These are phyloP conservation scores for Barbus barbus DNA, from an alignment of 2,113 vertebrate species.

Conservation along the genomic window DNA sequence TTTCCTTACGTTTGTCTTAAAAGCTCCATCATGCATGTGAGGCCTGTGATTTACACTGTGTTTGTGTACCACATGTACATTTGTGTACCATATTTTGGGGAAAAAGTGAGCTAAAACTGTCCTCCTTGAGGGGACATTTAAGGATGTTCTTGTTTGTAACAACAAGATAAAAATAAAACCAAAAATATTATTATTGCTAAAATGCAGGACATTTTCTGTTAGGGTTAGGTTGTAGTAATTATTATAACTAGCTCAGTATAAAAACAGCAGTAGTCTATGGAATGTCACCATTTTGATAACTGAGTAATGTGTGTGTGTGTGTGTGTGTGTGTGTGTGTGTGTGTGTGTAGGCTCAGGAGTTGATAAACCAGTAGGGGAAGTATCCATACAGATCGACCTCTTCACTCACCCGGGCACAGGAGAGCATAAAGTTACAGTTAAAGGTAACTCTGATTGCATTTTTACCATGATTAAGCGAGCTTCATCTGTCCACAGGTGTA, in stretches of 20 bases:
- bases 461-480: not conserved
- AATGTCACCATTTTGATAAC: too few species aligned
- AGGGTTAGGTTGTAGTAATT: not conserved
- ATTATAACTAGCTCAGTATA: too few species aligned
- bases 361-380: slow-evolving; percentile 92
- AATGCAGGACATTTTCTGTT: not conserved
- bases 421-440: slow-evolving; percentile 92
- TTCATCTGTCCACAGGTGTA: not conserved
- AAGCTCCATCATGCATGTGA: not conserved
- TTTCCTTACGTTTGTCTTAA: not conserved
- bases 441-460: slow-evolving; percentile 77
- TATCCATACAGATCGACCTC: slow-evolving; percentile 92
- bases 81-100: not conserved
- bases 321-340: slow-evolving; percentile 18
- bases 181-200: too few species aligned
- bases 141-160: not conserved
- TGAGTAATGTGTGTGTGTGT: not conserved
- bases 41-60: not conserved
- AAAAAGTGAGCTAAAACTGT: not conserved
- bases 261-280: too few species aligned
- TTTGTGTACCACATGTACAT: not conserved
- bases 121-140: not conserved
- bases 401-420: slow-evolving; percentile 92
- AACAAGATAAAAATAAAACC: too few species aligned
- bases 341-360: slow-evolving; percentile 81